phyloP scores from a whole-genome alignment of 2,888 invertebrate genomes.

The Odontocolon sp. region DNA sequence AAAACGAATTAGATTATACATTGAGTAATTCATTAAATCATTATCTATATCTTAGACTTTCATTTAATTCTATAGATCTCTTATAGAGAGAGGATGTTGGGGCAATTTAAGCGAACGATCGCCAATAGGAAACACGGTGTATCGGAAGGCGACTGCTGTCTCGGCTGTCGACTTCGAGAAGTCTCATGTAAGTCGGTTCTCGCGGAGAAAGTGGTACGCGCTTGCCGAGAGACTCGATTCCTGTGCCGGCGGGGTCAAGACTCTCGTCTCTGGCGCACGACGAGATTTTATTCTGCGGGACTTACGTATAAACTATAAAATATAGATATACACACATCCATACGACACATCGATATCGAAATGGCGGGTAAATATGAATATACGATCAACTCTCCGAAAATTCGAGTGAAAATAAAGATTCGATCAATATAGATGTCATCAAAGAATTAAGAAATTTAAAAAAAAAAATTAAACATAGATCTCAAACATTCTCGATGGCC shows the following conservation, averaged over 20 bases:
- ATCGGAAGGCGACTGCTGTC: background rate
- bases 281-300: slow-evolving; percentile 7
- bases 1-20: too few relatives aligned
- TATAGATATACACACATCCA: background rate
- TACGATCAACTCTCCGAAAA: background rate
- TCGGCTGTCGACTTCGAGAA: background rate
- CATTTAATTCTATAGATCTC: too few relatives aligned
- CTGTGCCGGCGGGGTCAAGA: slow-evolving; percentile 37
- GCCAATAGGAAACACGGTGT: background rate
- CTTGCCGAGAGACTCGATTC: slow-evolving; percentile 42
- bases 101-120: background rate
- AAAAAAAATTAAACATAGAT: too few relatives aligned
- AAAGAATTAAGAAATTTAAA: too few relatives aligned
- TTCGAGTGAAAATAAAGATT: background rate
- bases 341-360: background rate
- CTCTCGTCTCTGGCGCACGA: slow-evolving; percentile 9
- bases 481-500: too few relatives aligned
- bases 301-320: background rate
- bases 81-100: too few relatives aligned
- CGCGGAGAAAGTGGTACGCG: slow-evolving; percentile 57
- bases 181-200: slow-evolving; percentile 16
- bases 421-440: too few relatives aligned
- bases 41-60: too few relatives aligned
- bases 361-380: background rate
- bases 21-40: too few relatives aligned